Conservation (phyloP, 2,113 vertebrate species). For the Psephotus haematonotus region DNA sequence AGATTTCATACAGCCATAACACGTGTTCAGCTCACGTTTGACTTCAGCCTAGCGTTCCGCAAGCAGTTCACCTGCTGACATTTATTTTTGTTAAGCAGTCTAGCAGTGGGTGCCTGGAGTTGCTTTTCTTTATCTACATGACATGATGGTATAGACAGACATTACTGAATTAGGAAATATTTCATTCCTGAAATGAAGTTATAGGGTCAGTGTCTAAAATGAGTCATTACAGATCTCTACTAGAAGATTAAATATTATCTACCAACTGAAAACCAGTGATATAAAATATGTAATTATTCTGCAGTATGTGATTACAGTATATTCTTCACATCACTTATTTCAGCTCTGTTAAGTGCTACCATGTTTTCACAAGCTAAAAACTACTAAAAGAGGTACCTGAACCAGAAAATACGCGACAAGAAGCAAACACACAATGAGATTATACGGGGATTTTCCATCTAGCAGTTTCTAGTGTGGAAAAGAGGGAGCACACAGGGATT, state of each 20-base stretch:
- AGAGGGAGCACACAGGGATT: not conserved
- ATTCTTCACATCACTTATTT: conserved; percentile 5
- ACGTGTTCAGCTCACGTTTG: not conserved
- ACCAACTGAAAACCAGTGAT: conserved; percentile 33
- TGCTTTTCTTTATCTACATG: conserved; percentile 42
- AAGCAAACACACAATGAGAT: not conserved
- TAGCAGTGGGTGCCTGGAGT: conserved; percentile 16
- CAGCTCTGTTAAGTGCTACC: not conserved
- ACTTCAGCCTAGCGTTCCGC: conserved; percentile 22
- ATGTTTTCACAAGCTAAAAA: not conserved
- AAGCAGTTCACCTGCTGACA: conserved; percentile 38
- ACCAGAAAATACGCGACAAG: not conserved
- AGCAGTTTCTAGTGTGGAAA: not conserved
- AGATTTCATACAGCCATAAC: not conserved
- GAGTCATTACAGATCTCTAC: conserved; percentile 47
- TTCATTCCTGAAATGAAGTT: conserved; percentile 61
- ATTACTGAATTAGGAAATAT: conserved; percentile 60
- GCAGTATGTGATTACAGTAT: conserved; percentile 10
- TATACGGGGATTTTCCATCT: not conserved
- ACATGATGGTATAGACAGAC: conserved; percentile 32
- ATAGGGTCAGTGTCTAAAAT: conserved; percentile 63
- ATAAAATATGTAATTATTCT: conserved; percentile 51
- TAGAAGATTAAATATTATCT: conserved; percentile 55
- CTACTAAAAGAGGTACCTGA: not conserved
- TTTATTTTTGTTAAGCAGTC: conserved; percentile 54